Evolutionary conservation across 23 tunicate species (phyloP).

Genomic region (Diplosoma virens): DNA sequence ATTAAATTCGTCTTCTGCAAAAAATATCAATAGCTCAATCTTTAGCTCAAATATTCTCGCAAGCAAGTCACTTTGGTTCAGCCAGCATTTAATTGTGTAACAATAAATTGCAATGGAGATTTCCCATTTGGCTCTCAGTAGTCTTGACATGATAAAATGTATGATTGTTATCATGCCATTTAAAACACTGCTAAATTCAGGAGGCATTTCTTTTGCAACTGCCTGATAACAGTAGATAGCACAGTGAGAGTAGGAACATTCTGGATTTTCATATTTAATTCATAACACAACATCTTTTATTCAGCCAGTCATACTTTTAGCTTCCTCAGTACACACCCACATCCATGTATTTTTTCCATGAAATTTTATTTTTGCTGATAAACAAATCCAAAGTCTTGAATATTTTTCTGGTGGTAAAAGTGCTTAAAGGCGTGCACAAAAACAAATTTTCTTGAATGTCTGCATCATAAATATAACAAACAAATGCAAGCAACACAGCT

Average conservation of each 20-base stretch:
- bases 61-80: neutral
- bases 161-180: neutral
- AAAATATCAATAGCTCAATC: constrained; percentile 8
- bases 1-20: neutral
- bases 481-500: constrained; percentile 16
- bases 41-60: neutral
- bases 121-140: constrained; percentile 6
- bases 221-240: neutral
- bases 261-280: neutral
- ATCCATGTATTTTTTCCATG: constrained; percentile 1
- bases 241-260: constrained; percentile 3
- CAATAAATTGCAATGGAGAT: constrained; percentile 2
- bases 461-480: neutral
- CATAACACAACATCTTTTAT: neutral
- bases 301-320: constrained; percentile 9
- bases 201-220: neutral
- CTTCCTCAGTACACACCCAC: constrained; percentile 3
- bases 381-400: neutral
- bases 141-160: neutral
- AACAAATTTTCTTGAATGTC: constrained; percentile 6
- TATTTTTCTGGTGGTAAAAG: neutral
- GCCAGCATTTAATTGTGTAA: neutral
- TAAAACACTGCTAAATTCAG: neutral
- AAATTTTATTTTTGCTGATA: constrained; percentile 7
- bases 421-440: neutral